Conservation (phyloP, 2,113 vertebrate species). For the Numida meleagris region DNA sequence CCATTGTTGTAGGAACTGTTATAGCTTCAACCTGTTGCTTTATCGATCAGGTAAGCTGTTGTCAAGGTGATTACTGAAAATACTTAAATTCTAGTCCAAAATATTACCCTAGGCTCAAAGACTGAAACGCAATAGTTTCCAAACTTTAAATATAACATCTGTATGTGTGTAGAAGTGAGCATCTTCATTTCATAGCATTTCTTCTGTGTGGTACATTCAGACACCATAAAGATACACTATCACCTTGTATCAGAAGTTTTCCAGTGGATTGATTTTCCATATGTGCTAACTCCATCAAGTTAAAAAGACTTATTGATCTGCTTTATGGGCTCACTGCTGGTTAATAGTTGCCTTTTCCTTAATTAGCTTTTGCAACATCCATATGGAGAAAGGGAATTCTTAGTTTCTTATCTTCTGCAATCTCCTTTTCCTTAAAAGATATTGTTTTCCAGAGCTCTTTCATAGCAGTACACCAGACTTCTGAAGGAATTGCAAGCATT, state of each 20-base stretch:
- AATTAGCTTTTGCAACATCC: background rate
- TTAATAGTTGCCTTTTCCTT: background rate
- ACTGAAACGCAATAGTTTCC: background rate
- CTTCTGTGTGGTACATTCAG: background rate
- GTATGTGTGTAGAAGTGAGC: background rate
- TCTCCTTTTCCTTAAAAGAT: no score
- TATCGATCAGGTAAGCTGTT: background rate
- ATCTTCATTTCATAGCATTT: background rate
- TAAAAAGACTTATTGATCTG: background rate
- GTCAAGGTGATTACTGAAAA: background rate
- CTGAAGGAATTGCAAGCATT: background rate
- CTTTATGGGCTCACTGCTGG: background rate
- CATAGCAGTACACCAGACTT: background rate
- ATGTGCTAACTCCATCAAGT: background rate
- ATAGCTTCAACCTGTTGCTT: conserved; percentile 3
- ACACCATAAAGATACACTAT: background rate
- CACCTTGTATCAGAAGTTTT: background rate
- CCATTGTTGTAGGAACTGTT: background rate
- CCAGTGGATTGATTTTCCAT: background rate
- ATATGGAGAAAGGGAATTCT: background rate
- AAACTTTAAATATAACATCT: background rate
- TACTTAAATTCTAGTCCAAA: background rate
- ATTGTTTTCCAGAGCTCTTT: background rate
- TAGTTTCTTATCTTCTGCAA: background rate
- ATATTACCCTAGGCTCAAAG: background rate